Evolutionary conservation across 2,797 vertebrate species (phyloP).

Genomic region (Limosa lapponica): DNA sequence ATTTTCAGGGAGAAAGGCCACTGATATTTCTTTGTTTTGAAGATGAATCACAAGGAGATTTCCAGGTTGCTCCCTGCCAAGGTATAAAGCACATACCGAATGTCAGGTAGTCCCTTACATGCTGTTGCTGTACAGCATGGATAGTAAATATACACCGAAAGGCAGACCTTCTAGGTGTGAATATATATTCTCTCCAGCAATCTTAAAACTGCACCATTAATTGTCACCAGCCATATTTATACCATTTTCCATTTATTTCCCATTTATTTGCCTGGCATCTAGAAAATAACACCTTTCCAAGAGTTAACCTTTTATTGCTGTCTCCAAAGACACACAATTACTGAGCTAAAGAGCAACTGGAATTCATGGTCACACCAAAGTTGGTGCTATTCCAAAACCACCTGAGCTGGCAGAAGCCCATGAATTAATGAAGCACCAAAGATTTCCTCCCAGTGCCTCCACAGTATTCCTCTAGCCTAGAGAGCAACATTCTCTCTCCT

Average conservation of each 20-base stretch:
- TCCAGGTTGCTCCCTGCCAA: not conserved
- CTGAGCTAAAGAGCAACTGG: not conserved
- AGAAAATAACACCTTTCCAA: not conserved
- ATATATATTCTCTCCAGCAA: not conserved
- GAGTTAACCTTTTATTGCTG: not conserved
- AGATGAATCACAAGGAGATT: not conserved
- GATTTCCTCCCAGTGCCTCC: not conserved
- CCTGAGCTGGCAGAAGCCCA: not conserved
- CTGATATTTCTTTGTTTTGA: not conserved
- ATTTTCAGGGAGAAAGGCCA: not conserved
- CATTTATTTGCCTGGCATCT: not conserved
- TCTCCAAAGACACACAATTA: not conserved
- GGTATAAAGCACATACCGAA: not conserved
- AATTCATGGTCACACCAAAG: not conserved
- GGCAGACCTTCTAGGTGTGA: not conserved
- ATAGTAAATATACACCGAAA: not conserved
- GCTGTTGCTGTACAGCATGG: not conserved
- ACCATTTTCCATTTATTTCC: not conserved
- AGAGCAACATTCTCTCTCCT: not conserved
- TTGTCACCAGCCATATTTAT: not conserved
- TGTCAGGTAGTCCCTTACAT: not conserved
- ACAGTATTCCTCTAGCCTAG: not conserved
- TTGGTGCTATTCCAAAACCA: not conserved
- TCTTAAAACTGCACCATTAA: not conserved
- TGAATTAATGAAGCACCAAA: not conserved